phyloP scores from a whole-genome alignment of 2,113 vertebrate species.

The Fukomys damarensis region DNA sequence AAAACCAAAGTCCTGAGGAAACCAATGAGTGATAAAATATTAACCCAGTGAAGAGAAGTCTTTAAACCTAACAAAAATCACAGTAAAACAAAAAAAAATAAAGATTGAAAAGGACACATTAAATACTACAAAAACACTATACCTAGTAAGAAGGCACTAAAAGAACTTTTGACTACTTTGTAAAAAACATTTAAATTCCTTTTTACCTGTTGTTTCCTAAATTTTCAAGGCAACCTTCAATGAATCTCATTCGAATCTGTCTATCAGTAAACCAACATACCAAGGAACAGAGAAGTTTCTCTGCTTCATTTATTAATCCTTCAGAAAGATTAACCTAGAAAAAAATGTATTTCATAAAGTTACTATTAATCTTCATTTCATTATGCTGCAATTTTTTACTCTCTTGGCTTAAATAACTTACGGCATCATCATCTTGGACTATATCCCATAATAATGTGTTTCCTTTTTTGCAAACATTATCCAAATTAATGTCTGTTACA shows the following conservation, averaged over 20 bases:
- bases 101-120: background rate
- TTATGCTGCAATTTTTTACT: background rate
- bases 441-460: constrained; percentile 99
- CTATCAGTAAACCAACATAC: constrained; percentile 99
- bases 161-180: background rate
- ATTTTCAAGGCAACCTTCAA: constrained; percentile 99
- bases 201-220: constrained; percentile 97
- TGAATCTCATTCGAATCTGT: constrained; percentile 99
- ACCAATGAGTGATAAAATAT: background rate
- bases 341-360: constrained; percentile 68
- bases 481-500: constrained; percentile 98
- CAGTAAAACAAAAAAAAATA: background rate
- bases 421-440: constrained; percentile 99
- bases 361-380: constrained; percentile 66
- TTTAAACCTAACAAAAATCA: constrained; percentile 2
- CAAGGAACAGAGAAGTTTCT: constrained; percentile 98
- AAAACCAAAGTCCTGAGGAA: background rate
- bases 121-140: background rate
- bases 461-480: constrained; percentile 99
- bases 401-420: constrained; percentile 85
- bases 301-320: constrained; percentile 98
- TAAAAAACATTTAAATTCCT: constrained; percentile 7
- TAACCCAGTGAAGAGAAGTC: background rate
- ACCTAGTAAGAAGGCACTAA: background rate
- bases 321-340: constrained; percentile 97